A percentile compares a stretch with the other conserved stretches of the same genome.
Evolutionary conservation across 2,113 vertebrate species (phyloP).

Genomic region (Prinia subflava): DNA sequence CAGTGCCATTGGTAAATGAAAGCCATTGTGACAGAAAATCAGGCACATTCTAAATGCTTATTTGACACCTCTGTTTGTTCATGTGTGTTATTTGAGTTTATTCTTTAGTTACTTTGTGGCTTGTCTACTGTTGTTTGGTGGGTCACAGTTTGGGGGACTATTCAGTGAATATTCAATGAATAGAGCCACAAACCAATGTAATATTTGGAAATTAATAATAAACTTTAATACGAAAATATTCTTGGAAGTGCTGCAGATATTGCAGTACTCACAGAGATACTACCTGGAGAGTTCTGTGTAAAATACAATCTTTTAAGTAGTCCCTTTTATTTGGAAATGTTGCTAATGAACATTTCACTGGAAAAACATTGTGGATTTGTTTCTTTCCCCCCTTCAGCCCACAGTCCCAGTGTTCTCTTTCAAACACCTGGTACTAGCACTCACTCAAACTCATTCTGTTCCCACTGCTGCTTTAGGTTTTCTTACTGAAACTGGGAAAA

Average conservation of each 20-base stretch:
- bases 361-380: background rate
- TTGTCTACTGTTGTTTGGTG: background rate
- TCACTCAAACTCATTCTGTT: background rate
- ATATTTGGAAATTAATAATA: background rate
- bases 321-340: background rate
- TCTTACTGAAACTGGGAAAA: conserved; percentile 92
- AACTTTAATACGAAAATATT: background rate
- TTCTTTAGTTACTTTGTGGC: background rate
- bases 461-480: conserved; percentile 78
- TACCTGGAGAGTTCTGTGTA: background rate
- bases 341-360: background rate
- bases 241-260: background rate
- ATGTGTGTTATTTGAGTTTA: background rate
- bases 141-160: background rate
- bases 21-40: background rate
- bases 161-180: background rate
- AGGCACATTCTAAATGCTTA: background rate
- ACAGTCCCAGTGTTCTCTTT: background rate
- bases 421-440: background rate
- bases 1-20: background rate
- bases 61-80: background rate
- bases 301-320: background rate
- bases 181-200: background rate
- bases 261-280: background rate
- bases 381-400: background rate